Percentiles rank a stretch among this genome's conserved stretches.
These are phyloP conservation scores for Rhagophthalmus giganteus DNA, from an alignment of 2,888 invertebrate genomes.

Conservation along the genomic window DNA sequence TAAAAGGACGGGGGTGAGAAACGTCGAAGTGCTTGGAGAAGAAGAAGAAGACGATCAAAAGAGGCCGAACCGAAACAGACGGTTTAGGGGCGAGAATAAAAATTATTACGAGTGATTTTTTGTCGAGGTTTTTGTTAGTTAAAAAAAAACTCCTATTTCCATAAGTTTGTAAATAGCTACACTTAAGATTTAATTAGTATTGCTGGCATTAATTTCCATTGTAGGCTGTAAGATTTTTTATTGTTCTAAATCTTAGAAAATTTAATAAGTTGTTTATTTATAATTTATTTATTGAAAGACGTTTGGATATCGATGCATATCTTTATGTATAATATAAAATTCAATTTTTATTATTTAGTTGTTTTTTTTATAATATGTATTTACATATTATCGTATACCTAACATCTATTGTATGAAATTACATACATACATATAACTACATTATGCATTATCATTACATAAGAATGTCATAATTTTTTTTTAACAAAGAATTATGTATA, in stretches of 20 bases:
- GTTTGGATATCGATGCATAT: too few species aligned
- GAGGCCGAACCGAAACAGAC: constrained; percentile 1
- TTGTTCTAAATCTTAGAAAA: too few species aligned
- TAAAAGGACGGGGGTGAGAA: constrained; percentile 66
- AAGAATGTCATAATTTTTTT: constrained; percentile 24
- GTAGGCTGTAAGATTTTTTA: neutral
- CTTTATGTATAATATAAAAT: too few species aligned
- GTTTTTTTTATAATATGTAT: too few species aligned
- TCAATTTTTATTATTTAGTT: too few species aligned
- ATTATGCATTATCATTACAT: constrained; percentile 21
- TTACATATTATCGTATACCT: neutral
- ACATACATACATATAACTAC: neutral
- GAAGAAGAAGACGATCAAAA: constrained; percentile 54
- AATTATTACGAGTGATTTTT: constrained; percentile 7
- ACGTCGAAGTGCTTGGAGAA: constrained; percentile 73
- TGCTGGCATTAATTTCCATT: too few species aligned
- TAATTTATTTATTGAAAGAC: too few species aligned
- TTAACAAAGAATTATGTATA: constrained; percentile 29
- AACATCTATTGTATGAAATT: neutral
- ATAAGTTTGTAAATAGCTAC: too few species aligned
- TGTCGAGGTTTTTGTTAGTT: too few species aligned
- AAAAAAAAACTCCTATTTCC: too few species aligned
- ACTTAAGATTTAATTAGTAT: too few species aligned
- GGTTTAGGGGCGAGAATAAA: constrained; percentile 6
- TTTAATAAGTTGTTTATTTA: too few species aligned